Evolutionary conservation across 2,113 vertebrate genomes (phyloP).

Genomic region (Bos javanicus): DNA sequence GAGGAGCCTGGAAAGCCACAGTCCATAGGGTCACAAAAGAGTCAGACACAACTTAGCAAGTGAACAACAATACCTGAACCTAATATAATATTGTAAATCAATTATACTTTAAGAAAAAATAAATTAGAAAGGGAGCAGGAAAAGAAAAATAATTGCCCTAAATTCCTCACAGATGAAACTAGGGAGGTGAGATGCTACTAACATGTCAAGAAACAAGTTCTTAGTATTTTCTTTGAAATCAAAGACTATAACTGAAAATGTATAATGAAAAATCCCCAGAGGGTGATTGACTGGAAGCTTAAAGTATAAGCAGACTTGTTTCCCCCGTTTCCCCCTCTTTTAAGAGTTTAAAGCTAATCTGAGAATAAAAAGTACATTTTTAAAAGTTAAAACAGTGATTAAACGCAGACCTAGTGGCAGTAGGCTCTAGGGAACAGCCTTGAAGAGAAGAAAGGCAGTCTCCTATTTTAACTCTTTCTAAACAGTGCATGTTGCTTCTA

Average conservation of each 20-base stretch:
- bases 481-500: not conserved
- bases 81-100: not conserved
- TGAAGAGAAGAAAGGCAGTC: not conserved
- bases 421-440: not conserved
- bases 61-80: not conserved
- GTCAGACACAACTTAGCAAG: not conserved
- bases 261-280: not conserved
- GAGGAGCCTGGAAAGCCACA: not conserved
- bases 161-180: not conserved
- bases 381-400: not conserved
- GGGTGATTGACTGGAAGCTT: not conserved
- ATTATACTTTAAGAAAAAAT: not conserved
- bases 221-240: not conserved
- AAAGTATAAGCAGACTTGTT: not conserved
- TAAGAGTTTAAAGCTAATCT: not conserved
- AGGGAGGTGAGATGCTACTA: not conserved
- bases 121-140: not conserved
- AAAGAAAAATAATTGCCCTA: not conserved
- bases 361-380: not conserved
- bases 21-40: not conserved
- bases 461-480: not conserved
- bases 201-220: not conserved
- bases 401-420: not conserved
- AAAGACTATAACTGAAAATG: not conserved
- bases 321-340: not conserved